Base-by-base conservation (phyloP, 92 coral and sea anemone genomes). In the Scolanthus callimorphus region DNA sequence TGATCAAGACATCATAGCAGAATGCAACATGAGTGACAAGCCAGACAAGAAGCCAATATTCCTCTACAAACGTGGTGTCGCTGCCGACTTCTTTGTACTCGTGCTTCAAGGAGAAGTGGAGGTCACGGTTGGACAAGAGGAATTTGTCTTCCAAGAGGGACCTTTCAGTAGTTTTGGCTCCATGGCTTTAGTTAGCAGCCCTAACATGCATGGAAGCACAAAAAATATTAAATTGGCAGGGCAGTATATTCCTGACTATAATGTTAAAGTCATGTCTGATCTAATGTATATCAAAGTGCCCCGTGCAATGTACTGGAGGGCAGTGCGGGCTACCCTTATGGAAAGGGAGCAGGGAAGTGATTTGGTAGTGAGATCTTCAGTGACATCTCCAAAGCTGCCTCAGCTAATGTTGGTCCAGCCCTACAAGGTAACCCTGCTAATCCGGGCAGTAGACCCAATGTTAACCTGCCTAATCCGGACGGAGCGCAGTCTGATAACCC, bases 101-200 rank as follows among this genome's bases (percentile, higher is more conserved):
- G 65, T 91, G 29, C 66, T 91, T 13, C 90, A 84, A 63, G 97
- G 97, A 0, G 80, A 68, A 31, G 97, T 91, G 1, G 96, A 91
- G 52, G 92, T 91, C 2, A 69, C 74, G 1, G 83, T 91, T 6
- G 97, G 97, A 3, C 63, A 75, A 59, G 97, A 91, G 24, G 86
- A 81, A 31, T 85, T 91, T 45, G 69, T 70, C 0, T 91, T 88
- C 56, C 85, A 84, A 9, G 96, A 91, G 59, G 90, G 85, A 3
- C 89, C 88, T 20, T 86, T 86, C 31, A 39, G 84, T 29, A 29
- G 69, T 60, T 83, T 74, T 88, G 90, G 87, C 27, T 59, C 84
- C 26, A 81, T 59, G 24, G 72, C 80, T 10, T 53, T 86, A 15
- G 70, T 65, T 29, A 34, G 15, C 41, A 1, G 52, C 31, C 39